phyloP scores from a whole-genome alignment of 2,113 vertebrate species.

The Albula goreensis region DNA sequence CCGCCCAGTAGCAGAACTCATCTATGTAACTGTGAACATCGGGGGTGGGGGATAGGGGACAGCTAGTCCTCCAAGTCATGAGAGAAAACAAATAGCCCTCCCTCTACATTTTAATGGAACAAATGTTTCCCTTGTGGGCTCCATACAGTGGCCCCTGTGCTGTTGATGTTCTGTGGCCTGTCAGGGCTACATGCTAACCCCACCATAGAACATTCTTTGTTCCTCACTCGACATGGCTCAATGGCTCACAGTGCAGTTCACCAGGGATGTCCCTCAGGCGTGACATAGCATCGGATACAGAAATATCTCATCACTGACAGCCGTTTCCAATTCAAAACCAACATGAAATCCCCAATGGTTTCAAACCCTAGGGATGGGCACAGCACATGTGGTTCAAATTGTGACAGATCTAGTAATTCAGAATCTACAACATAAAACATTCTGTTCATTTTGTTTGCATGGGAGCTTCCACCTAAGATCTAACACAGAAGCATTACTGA shows the following conservation, averaged over 20 bases:
- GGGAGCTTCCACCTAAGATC: no score
- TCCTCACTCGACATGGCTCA: no score
- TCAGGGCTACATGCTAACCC: not conserved
- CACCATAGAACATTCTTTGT: not conserved
- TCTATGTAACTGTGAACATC: not conserved
- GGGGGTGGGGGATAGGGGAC: not conserved
- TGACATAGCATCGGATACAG: not conserved
- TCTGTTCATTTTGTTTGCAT: not conserved
- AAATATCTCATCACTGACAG: not conserved
- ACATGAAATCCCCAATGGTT: not conserved
- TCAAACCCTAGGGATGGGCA: not conserved
- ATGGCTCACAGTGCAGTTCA: not conserved
- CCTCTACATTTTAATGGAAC: constrained; percentile 1
- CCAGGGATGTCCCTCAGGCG: not conserved
- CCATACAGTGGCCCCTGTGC: no score
- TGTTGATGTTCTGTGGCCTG: not conserved
- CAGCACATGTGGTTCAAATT: not conserved
- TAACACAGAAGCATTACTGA: no score
- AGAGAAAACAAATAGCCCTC: not conserved
- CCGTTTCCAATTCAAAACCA: not conserved
- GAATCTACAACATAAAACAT: not conserved
- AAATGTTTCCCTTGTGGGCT: not conserved
- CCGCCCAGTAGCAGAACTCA: not conserved
- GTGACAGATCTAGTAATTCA: not conserved
- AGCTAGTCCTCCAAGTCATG: not conserved